phyloP scores from a whole-genome alignment of 2,888 invertebrate species.

The Pheosia tremula region DNA sequence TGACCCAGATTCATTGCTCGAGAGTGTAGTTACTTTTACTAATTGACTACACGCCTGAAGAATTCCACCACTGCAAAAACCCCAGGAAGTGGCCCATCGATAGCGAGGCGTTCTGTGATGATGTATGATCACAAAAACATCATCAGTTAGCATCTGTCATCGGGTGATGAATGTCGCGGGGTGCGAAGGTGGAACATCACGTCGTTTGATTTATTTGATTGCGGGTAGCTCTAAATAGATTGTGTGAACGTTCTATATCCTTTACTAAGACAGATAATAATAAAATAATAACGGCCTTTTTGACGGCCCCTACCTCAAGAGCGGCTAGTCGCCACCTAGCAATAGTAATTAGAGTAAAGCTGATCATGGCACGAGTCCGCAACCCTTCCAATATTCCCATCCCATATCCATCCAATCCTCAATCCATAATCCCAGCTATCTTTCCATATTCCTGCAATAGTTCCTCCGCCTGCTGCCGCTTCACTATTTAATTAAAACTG shows the following conservation, averaged over 20 bases:
- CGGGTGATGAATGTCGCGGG: slow-evolving; percentile 55
- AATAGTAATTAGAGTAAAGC: no score
- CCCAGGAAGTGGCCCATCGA: slow-evolving; percentile 22
- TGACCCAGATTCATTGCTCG: no score
- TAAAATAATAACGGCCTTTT: background rate
- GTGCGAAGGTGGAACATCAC: slow-evolving; percentile 59
- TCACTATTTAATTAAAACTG: no score
- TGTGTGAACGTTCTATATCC: slow-evolving; percentile 4
- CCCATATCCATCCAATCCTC: no score
- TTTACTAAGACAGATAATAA: background rate
- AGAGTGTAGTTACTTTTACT: slow-evolving; percentile 10
- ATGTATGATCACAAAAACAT: slow-evolving; percentile 61
- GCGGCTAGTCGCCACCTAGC: no score
- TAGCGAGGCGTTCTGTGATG: slow-evolving; percentile 62
- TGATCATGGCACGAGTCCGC: no score
- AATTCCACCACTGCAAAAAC: slow-evolving; percentile 44
- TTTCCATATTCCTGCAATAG: no score
- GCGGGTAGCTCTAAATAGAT: slow-evolving; percentile 19
- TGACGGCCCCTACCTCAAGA: no score
- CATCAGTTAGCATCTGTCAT: slow-evolving; percentile 58
- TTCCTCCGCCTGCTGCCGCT: no score
- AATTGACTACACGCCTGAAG: slow-evolving; percentile 44
- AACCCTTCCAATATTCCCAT: no score
- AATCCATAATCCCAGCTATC: no score
- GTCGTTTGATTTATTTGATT: slow-evolving; percentile 57